Base-by-base conservation (phyloP, 2,113 vertebrate species). In the Rattus rattus region DNA sequence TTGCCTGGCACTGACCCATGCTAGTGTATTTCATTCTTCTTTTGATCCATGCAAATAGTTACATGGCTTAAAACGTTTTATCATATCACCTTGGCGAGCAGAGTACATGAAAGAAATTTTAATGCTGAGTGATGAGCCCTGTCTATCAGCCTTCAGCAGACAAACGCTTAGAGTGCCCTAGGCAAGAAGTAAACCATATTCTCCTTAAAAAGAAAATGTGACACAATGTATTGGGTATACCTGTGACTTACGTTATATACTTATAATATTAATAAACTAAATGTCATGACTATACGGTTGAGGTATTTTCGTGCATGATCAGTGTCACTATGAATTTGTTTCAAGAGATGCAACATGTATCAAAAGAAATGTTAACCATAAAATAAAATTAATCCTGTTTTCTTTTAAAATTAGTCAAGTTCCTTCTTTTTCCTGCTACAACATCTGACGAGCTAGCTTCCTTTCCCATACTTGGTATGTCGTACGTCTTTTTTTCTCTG, bases 31-130 rank as follows among this genome's bases (percentile, higher is more conserved):
- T 99, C 98, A 98, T 98, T 98, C 97, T 97, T 98, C 98, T 98
- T 99, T 99, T 99, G 98, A 99, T 99, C 98, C 98, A 80, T 96
- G 98, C 96, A 99, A 99, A 98, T 95, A 98, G 98, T 98, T 99
- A 98, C 98, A 98, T 52, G 98, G 96, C 95, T 98, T 98, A 98
- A 98, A 98, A 98, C 98, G 98, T 98, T 98, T 98, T 97, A 98
- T 98, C 98, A 56, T 98, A 98, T 98, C 98, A 99, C 98, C 97
- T 98, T 98, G 98, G 52, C 97, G 67, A 97, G 96, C 83, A 97
- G 96, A 98, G 98, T 97, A 98, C 97, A 98, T 99, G 97, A 99
- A 99, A 98, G 97, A 97, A 97, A 90, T 97, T 98, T 98, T 98
- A 98, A 98, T 96, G 96, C 94, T 96, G 96, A 97, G 89, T 93